These are phyloP conservation scores for Aphaenogaster ashmeadi DNA, from an alignment of 1,140 invertebrate genomes.

Conservation along the genomic window DNA sequence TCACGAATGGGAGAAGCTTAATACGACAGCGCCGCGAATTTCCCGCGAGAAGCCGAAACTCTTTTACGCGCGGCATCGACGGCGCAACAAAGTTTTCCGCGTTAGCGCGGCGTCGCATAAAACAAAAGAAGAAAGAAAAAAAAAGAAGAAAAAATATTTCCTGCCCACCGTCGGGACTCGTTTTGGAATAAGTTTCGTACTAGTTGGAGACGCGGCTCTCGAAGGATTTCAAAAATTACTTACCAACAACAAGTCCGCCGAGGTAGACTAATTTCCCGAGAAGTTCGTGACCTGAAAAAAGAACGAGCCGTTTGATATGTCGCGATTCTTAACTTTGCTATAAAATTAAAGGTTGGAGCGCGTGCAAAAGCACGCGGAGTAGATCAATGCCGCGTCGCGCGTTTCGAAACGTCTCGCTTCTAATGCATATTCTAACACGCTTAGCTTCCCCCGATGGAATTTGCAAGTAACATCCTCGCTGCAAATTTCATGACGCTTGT, in stretches of 20 bases:
- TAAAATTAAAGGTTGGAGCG: background rate
- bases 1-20: conserved; percentile 39
- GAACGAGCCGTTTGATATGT: background rate
- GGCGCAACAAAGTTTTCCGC: conserved; percentile 61
- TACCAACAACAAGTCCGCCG: conserved; percentile 61
- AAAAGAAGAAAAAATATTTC: conserved; percentile 25
- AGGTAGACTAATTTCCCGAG: conserved; percentile 51
- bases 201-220: conserved; percentile 41
- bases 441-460: background rate
- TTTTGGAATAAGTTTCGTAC: conserved; percentile 63
- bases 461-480: background rate
- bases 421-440: background rate
- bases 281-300: conserved; percentile 63
- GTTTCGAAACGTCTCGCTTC: background rate
- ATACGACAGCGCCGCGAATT: conserved; percentile 47
- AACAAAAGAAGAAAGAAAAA: conserved; percentile 5
- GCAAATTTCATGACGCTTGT: background rate
- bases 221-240: conserved; percentile 72
- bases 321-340: background rate
- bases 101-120: conserved; percentile 41
- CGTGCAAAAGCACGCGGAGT: background rate
- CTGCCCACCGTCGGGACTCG: conserved; percentile 24
- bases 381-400: background rate
- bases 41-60: conserved; percentile 62
- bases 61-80: conserved; percentile 34